Evolutionary conservation across 1,140 invertebrate genomes (phyloP).

Genomic region (Vanessa tameamea): DNA sequence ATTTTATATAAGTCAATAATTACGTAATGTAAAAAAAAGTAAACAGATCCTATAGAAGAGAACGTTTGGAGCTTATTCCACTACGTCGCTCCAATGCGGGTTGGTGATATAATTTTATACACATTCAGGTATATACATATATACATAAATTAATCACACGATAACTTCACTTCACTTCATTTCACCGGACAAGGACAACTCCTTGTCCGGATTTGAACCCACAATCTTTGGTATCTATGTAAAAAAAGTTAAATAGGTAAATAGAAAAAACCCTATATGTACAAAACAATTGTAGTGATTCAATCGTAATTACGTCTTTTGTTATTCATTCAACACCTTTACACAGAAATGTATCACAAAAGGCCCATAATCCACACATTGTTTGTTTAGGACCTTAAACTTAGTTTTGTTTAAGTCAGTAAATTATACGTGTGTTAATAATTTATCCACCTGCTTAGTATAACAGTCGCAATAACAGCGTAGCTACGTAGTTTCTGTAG

Average conservation of each 20-base stretch:
- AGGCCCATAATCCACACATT: slow-evolving; percentile 6
- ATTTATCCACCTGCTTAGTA: slow-evolving; percentile 51
- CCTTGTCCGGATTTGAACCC: no score
- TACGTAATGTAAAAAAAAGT: no score
- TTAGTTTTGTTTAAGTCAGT: slow-evolving; percentile 16
- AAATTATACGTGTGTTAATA: slow-evolving; percentile 33
- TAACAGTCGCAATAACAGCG: slow-evolving; percentile 49
- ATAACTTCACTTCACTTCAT: no score
- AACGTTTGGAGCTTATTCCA: no score
- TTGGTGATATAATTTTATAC: no score
- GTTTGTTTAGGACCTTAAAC: slow-evolving; percentile 30
- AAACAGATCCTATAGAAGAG: no score
- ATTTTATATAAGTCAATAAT: no score
- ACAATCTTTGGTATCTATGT: no score
- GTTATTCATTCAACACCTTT: slow-evolving; percentile 11
- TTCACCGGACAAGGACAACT: no score
- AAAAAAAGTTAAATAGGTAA: neutral
- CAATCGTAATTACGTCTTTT: slow-evolving; percentile 24
- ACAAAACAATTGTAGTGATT: neutral
- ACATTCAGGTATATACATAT: no score
- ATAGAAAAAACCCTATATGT: neutral
- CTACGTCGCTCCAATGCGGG: no score
- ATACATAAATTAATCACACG: no score
- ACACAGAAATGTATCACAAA: slow-evolving; percentile 22
- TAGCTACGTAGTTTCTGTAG: slow-evolving; percentile 45